Percentiles rank a stretch among this genome's conserved stretches.
phyloP scores from a whole-genome alignment of 2,797 vertebrate species.

The Miichthys miiuy region DNA sequence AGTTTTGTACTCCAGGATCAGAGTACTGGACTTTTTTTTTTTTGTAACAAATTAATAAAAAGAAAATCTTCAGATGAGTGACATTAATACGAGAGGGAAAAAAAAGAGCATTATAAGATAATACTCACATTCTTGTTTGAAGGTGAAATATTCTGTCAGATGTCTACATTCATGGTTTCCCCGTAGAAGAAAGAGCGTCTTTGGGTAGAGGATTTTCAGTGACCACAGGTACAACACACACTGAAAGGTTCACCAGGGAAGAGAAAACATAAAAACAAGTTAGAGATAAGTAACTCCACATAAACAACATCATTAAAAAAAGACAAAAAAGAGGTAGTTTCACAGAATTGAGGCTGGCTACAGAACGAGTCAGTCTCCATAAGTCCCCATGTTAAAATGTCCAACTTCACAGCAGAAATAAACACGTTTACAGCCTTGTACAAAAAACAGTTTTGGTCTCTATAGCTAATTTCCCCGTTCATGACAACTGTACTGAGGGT shows the following conservation, averaged over 20 bases:
- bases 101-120: neutral
- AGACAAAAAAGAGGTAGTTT: no score
- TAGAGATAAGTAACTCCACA: neutral
- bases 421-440: no score
- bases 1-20: no score
- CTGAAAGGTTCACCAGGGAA: conserved; percentile 64
- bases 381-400: no score
- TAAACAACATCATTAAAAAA: neutral
- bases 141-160: conserved; percentile 91
- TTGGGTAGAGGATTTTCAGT: conserved; percentile 90
- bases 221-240: conserved; percentile 90
- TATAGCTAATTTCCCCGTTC: no score
- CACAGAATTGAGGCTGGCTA: no score
- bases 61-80: neutral
- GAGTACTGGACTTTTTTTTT: neutral
- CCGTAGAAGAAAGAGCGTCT: conserved; percentile 89
- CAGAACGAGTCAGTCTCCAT: no score
- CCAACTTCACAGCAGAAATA: no score
- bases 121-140: conserved; percentile 91
- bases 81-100: neutral
- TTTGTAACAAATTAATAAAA: neutral
- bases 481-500: no score
- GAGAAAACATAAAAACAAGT: conserved; percentile 23
- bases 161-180: conserved; percentile 92
- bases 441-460: no score